phyloP scores from a whole-genome alignment of 2,888 invertebrate species.

The Drosophila barbarae region DNA sequence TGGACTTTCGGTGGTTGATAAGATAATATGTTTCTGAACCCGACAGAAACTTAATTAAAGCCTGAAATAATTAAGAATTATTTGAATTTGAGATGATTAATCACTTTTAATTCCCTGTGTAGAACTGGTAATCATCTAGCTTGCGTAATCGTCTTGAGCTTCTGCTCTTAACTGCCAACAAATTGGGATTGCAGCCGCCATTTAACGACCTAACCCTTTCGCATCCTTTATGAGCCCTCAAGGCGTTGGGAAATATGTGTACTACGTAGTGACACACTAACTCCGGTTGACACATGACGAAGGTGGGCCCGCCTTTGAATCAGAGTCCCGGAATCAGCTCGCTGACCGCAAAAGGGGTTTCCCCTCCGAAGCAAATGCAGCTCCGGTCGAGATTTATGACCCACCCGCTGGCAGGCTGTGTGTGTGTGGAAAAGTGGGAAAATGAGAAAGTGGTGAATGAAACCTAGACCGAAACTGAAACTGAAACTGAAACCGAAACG shows the following conservation, averaged over 20 bases:
- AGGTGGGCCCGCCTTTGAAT: slow-evolving; percentile 40
- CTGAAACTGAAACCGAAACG: slow-evolving; percentile 3
- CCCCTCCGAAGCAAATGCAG: slow-evolving; percentile 16
- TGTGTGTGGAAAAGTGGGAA: neutral
- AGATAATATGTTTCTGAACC: neutral
- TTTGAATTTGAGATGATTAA: neutral
- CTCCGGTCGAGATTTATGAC: slow-evolving; percentile 52
- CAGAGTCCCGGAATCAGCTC: slow-evolving; percentile 15
- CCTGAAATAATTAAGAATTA: neutral
- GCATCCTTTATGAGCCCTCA: neutral
- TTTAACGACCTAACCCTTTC: slow-evolving; percentile 21
- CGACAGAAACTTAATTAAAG: neutral
- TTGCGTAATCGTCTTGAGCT: slow-evolving; percentile 6
- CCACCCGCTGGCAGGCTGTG: slow-evolving; percentile 5
- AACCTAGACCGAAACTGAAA: slow-evolving; percentile 16
- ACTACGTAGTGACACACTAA: slow-evolving; percentile 27
- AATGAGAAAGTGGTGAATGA: neutral
- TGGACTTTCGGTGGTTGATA: neutral
- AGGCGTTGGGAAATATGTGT: neutral
- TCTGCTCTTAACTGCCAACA: slow-evolving; percentile 12
- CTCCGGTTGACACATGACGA: slow-evolving; percentile 51
- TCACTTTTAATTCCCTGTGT: neutral
- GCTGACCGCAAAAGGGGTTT: slow-evolving; percentile 40
- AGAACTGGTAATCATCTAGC: neutral
- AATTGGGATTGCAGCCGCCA: slow-evolving; percentile 6